Evolutionary conservation across 2,888 invertebrate genomes (phyloP).

Genomic region (Mactromeris polynyma): DNA sequence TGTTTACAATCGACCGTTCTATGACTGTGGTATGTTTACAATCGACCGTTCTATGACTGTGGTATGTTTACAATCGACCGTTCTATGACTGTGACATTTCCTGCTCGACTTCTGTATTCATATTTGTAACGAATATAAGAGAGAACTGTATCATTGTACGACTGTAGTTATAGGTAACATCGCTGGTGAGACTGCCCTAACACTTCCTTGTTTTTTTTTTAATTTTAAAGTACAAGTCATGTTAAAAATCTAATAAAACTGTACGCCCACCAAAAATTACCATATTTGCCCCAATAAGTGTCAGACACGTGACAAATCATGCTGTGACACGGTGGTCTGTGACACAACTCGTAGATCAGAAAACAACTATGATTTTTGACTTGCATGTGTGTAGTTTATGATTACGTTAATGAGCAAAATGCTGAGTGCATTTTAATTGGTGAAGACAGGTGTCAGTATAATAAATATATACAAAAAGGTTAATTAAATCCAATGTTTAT

Average conservation of each 20-base stretch:
- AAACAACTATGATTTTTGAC: not conserved
- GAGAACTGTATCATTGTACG: too few species aligned
- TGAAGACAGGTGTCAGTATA: not conserved
- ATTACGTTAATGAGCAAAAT: not conserved
- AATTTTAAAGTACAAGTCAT: constrained; percentile 2
- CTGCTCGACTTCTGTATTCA: too few species aligned
- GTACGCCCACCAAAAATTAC: constrained; percentile 11
- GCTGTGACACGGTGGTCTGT: not conserved
- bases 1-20: too few species aligned
- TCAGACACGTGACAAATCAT: not conserved
- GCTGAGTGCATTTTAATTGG: constrained; percentile 11
- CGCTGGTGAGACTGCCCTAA: too few species aligned
- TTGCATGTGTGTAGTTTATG: not conserved
- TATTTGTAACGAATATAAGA: too few species aligned
- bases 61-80: too few species aligned
- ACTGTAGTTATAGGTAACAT: too few species aligned
- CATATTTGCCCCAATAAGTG: not conserved
- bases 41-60: too few species aligned
- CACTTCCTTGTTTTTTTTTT: constrained; percentile 7
- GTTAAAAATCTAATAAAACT: not conserved
- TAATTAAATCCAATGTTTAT: not conserved
- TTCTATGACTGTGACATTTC: too few species aligned
- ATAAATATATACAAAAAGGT: constrained; percentile 16
- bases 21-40: too few species aligned
- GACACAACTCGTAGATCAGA: not conserved